These are phyloP conservation scores for Cheirogaleus medius DNA, from an alignment of 2,113 vertebrate species.

Conservation along the genomic window DNA sequence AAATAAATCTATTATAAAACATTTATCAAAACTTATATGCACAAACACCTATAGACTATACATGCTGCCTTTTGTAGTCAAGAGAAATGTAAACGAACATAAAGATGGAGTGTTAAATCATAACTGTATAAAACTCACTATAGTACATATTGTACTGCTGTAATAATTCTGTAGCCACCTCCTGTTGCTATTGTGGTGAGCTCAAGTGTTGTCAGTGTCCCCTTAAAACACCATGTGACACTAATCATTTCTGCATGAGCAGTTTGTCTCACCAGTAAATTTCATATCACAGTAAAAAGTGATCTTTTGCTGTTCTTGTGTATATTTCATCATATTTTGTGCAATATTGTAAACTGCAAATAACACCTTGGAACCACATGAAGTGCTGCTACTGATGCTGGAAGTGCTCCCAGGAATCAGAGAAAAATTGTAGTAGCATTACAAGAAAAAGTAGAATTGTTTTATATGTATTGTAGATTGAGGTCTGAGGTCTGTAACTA, in stretches of 20 bases:
- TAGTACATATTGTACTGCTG: not conserved
- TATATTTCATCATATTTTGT: not conserved
- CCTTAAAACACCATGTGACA: not conserved
- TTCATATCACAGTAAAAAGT: not conserved
- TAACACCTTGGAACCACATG: not conserved
- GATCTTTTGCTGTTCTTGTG: not conserved
- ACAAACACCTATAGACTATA: not conserved
- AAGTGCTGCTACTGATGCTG: not conserved
- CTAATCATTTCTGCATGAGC: not conserved
- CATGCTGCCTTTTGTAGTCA: not conserved
- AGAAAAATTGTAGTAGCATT: not conserved
- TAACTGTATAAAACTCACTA: not conserved
- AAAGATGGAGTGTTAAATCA: not conserved
- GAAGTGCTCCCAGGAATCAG: not conserved
- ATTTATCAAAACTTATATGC: not conserved
- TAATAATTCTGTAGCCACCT: not conserved
- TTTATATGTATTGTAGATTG: not conserved
- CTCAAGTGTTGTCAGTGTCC: not conserved
- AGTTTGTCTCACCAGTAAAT: not conserved
- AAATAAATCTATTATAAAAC: not conserved
- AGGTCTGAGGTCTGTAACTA: not conserved
- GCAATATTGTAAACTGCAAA: not conserved
- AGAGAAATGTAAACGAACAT: not conserved
- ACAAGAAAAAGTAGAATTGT: not conserved
- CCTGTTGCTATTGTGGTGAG: not conserved